Conservation (phyloP, 2,888 invertebrate genomes). For the Trachelus troglodyta region DNA sequence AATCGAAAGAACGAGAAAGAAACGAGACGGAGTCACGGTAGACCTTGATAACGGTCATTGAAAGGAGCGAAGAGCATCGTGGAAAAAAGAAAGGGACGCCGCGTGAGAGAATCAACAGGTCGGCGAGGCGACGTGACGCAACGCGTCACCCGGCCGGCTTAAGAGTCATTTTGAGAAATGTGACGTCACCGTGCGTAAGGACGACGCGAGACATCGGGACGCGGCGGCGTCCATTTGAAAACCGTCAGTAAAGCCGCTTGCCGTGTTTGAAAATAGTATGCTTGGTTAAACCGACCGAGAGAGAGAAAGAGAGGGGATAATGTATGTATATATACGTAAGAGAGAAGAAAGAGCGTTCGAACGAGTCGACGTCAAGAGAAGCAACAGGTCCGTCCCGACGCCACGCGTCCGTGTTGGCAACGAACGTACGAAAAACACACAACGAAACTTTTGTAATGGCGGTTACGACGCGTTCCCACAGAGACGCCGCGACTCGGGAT, state of each 20-base stretch:
- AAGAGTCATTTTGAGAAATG: background rate
- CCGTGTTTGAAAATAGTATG: background rate
- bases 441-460: background rate
- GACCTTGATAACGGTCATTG: background rate
- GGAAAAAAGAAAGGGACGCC: background rate
- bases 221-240: background rate
- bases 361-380: slow-evolving; percentile 22
- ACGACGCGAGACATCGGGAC: background rate
- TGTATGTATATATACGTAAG: slow-evolving; percentile 29
- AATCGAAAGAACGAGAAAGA: background rate
- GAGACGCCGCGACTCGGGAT: background rate
- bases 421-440: background rate
- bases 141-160: background rate
- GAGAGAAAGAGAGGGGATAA: slow-evolving; percentile 6
- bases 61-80: background rate
- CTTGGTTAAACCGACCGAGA: background rate
- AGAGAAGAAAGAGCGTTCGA: slow-evolving; percentile 14
- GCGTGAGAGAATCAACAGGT: background rate
- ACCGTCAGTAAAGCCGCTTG: background rate
- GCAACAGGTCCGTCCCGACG: slow-evolving; percentile 27
- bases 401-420: background rate
- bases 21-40: background rate
- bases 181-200: background rate
- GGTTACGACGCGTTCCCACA: background rate
- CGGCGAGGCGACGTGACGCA: background rate